Base-by-base conservation (phyloP, 2,888 invertebrate species). In the Catocala nupta region DNA sequence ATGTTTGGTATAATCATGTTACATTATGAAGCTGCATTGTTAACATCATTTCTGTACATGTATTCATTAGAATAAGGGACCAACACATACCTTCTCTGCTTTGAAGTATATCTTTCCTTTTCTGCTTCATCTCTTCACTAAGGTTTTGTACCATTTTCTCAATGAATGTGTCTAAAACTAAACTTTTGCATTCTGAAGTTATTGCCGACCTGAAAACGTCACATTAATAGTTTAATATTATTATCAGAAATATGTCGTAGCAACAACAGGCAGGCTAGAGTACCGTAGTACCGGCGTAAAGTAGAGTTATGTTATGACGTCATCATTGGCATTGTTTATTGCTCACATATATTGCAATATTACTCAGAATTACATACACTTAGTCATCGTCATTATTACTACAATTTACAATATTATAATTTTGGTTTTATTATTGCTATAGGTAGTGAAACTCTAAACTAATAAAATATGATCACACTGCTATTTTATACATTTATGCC, bases 101-200 rank as follows among this genome's bases (percentile, higher is more conserved):
- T 47, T 89, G 88, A 0, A 96, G 88, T 33, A 96, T 81, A 53
- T 95, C 91, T 63, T 91, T 87, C 61, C 97, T 90, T 68, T 94
- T 95, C 45, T 86, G 81, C 82, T 95, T 95, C 82, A 95, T 89
- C n/a, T 96, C 95, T 0, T 94, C 92, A 8, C 95, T 94, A 34
- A 96, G 89, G 71, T 93, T 95, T 71, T 95, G 95, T 13, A 96
- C 94, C 94, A 96, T 96, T 87, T 95, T 96, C 34, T 96, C 96
- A 57, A 97, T 97, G 73, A 97, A 96, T 69, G 96, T 96, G 80
- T 97, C 97, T 61, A 97, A 80, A 5, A 96, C 96, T 60, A 96
- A 84, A 42, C 96, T 96, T 56, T 93, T 94, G 70, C 95, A 95
- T 82, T 95, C 93, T 0, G 95, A 93, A 10, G 83, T 81, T 65